Base-by-base conservation (phyloP, 2,113 vertebrate species). In the Neomonachus schauinslandi region DNA sequence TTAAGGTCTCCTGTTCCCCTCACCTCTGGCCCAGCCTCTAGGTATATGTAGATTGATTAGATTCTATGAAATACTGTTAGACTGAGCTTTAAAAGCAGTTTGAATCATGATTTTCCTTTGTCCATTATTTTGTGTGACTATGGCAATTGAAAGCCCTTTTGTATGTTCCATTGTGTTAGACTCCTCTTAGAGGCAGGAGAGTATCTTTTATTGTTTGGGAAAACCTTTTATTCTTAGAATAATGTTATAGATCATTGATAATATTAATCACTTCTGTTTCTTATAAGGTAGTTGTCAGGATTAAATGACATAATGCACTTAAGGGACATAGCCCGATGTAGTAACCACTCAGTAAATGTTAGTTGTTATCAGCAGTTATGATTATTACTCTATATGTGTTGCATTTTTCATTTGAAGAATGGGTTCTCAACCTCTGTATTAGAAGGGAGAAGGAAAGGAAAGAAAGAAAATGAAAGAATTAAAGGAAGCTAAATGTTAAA, bases 201-300 rank as follows among this genome's bases (percentile, higher is more conserved):
- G 51, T 49, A 31, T 89, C 61, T 91, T 92, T 86, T 81, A 86
- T 80, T 79, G 16, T 79, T 26, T 67, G 6, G 71, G 33, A 79
- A 92, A 36, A 22, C 65, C 51, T 95, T 77, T 92, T 94, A 86
- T 86, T 88, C 46, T 77, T 96, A 86, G 46, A 96, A 67, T 84
- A 82, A 88, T 81, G 26, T 46, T 82, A 55, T 9, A 81, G 26
- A 76, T 57, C 57, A 55, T 55, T 93, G 39, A n/a, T 82, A 42
- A 31, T 76, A 74, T 51, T 93, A 63, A 71, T 83, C 57, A 63
- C 21, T 85, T 94, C 77, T 5, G 9, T 88, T 96, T 88, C 31
- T 24, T 94, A 21, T 11, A 63, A 95, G 65, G 42, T 91, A 39
- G 2, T 89, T 95, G 67, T 97, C 79, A 63, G 59, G 77, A 53